phyloP scores from a whole-genome alignment of 2,888 invertebrate species.

The Temnothorax ravouxi region DNA sequence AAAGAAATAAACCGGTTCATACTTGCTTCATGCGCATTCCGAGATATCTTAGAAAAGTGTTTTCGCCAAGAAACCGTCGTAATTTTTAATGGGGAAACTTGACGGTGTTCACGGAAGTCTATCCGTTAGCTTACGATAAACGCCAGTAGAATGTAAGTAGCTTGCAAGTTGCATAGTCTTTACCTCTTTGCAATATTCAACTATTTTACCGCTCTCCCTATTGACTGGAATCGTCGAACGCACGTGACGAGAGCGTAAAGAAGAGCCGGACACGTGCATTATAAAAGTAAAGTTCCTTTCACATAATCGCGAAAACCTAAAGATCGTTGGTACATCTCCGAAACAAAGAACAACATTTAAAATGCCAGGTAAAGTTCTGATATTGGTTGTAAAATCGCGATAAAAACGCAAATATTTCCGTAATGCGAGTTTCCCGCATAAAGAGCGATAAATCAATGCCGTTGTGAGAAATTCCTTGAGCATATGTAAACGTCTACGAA shows the following conservation, averaged over 20 bases:
- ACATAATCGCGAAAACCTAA: conserved; percentile 15
- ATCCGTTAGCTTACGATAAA: conserved; percentile 6
- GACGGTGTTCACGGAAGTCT: conserved; percentile 7
- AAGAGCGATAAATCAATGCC: neutral
- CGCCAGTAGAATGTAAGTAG: neutral
- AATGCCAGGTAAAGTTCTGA: neutral
- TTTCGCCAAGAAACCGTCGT: neutral
- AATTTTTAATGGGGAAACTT: conserved; percentile 30
- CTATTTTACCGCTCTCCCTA: conserved; percentile 44
- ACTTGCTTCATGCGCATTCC: neutral
- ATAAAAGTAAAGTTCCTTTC: conserved; percentile 35
- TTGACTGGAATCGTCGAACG: conserved; percentile 51
- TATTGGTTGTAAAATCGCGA: neutral
- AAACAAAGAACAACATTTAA: neutral
- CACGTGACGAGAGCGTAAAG: conserved; percentile 38
- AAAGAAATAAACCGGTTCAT: neutral
- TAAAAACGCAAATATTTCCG: neutral
- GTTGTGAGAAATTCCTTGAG: conserved; percentile 44
- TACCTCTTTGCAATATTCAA: conserved; percentile 66
- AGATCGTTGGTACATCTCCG: neutral
- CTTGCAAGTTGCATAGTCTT: conserved; percentile 4
- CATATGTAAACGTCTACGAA: neutral
- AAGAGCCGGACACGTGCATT: conserved; percentile 13
- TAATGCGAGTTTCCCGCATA: neutral
- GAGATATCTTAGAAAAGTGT: neutral